Conservation (phyloP, 2,797 vertebrate genomes). For the Amazona finschi region DNA sequence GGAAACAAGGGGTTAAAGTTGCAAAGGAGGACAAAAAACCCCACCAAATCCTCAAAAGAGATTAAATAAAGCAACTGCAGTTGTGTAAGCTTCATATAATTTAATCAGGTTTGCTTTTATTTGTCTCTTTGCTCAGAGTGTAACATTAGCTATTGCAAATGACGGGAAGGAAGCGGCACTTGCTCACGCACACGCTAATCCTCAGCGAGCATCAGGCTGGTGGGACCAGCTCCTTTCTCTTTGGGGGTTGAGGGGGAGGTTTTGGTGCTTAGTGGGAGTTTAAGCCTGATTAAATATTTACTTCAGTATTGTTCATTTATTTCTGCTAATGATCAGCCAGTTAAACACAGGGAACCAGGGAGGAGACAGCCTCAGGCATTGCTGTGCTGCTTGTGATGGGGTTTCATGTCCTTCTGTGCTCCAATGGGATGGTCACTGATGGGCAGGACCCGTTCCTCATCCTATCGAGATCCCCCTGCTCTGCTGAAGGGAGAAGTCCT, state of each 20-base stretch:
- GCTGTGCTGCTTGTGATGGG: neutral
- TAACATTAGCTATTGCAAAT: slow-evolving; percentile 61
- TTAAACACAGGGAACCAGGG: neutral
- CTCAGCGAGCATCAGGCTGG: neutral
- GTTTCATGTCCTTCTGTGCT: neutral
- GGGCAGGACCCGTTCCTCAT: neutral
- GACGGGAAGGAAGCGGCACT: slow-evolving; percentile 5
- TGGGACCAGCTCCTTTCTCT: slow-evolving; percentile 16
- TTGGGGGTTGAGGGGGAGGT: neutral
- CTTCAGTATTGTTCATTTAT: slow-evolving; percentile 31
- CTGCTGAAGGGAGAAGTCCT: neutral
- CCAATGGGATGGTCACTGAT: neutral
- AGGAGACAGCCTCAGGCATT: neutral
- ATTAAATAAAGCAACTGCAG: slow-evolving; percentile 57
- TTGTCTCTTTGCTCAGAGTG: slow-evolving; percentile 60
- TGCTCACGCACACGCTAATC: neutral
- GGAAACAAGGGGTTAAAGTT: slow-evolving; percentile 40
- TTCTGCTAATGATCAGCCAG: slow-evolving; percentile 23
- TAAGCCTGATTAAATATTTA: slow-evolving; percentile 59
- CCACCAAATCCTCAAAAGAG: slow-evolving; percentile 13
- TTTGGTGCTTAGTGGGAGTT: slow-evolving; percentile 10
- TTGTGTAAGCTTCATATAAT: slow-evolving; percentile 62
- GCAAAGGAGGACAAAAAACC: neutral
- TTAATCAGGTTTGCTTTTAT: slow-evolving; percentile 68
- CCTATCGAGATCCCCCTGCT: neutral